Base-by-base conservation (phyloP, 2,888 invertebrate species). In the Ophonus ardosiacus region DNA sequence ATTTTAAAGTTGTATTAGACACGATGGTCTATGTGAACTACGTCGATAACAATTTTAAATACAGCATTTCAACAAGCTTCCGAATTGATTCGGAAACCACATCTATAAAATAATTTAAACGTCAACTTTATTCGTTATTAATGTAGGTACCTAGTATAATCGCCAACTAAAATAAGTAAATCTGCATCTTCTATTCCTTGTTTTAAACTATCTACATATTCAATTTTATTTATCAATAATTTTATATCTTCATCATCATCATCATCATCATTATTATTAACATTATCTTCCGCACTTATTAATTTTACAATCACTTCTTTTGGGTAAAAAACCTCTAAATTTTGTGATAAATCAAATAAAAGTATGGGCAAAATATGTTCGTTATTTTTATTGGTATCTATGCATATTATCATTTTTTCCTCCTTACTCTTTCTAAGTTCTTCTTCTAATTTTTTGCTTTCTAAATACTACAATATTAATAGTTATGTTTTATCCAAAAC, bases 101-200 rank as follows among this genome's bases (percentile, higher is more conserved):
- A n/a, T n/a, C n/a, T n/a, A n/a, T n/a, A n/a, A n/a, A n/a, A n/a
- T n/a, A n/a, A n/a, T n/a, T n/a, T n/a, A n/a, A n/a, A n/a, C n/a
- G n/a, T n/a, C n/a, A n/a, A n/a, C n/a, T n/a, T n/a, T n/a, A 51
- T 2, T 51, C 13, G 8, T 51, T 13, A 10, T 51, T 8, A 51
- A 13, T 10, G 10, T n/a, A n/a, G n/a, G n/a, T 87, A 89, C 89
- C 87, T 88, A n/a, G 71, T 80, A 74, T 88, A 90, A 88, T 93
- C 92, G 87, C 93, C 93, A 74, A 93, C 87, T 76, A 93, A 88
- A 80, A 94, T 92, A 8, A 94, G 88, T 84, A 94, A 88, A 89
- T 94, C 93, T 17, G 92, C 91, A 84, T 92, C 88, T 7, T 91
- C 90, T 4, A 94, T 89, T 17, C 92, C 93, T 18, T 91, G 88